These are phyloP conservation scores for Melieria crassipennis DNA, from an alignment of 2,888 invertebrate genomes.

Conservation along the genomic window DNA sequence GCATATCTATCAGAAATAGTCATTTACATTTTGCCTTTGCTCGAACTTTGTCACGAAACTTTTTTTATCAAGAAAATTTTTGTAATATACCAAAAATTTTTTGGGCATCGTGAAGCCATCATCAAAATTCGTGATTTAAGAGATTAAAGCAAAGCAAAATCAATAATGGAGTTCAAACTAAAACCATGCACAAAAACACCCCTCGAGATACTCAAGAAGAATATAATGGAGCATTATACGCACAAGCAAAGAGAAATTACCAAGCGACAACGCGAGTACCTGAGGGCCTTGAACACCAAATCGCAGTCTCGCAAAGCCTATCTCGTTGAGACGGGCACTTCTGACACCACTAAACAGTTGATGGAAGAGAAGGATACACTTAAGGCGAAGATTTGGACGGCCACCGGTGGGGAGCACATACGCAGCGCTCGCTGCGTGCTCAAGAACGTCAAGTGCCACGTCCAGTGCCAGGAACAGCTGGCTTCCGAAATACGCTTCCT, in stretches of 20 bases:
- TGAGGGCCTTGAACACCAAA: conserved; percentile 57
- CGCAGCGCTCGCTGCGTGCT: conserved; percentile 50
- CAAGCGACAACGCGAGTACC: conserved; percentile 61
- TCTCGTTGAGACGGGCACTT: conserved; percentile 56
- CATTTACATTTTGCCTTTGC: too few species aligned
- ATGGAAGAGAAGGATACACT: conserved; percentile 57
- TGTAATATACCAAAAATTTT: too few species aligned
- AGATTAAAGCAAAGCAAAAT: too few species aligned
- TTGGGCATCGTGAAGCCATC: too few species aligned
- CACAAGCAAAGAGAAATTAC: conserved; percentile 58
- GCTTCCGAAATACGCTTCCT: conserved; percentile 55
- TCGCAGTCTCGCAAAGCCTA: conserved; percentile 56
- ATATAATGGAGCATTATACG: conserved; percentile 47
- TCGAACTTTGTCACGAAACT: too few species aligned
- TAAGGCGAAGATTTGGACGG: conserved; percentile 61
- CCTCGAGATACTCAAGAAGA: too few species aligned
- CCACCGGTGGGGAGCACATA: conserved; percentile 54
- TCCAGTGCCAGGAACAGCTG: conserved; percentile 59
- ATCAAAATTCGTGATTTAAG: too few species aligned
- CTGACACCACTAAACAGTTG: conserved; percentile 55
- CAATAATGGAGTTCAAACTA: too few species aligned
- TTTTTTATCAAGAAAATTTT: too few species aligned
- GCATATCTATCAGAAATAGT: too few species aligned
- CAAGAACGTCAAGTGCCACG: conserved; percentile 55
- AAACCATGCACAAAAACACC: too few species aligned